Evolutionary conservation across 2,113 vertebrate species (phyloP), one percentile per base, ranked within the genome.

Genomic region (Thalassoma bifasciatum): DNA sequence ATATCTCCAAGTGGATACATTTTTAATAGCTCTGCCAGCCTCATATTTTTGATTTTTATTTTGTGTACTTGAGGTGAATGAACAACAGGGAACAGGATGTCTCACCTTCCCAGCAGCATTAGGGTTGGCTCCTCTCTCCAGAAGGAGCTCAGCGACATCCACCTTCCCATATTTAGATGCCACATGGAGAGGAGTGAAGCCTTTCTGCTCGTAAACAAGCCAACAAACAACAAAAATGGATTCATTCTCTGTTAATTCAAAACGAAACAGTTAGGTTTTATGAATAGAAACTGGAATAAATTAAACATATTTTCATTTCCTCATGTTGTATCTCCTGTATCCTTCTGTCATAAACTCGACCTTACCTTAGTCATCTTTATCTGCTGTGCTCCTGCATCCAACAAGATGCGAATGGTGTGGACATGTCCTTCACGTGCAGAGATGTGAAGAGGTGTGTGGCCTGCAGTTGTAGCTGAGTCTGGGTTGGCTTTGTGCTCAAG

Each of bases 121-220:
- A 1, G 96, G 95, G 17, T 97, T 96, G 1, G 96, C 96, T 0
- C 95, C 94, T n/a, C 54, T 92, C 8, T 95, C 95, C 75, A 99
- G 86, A 61, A 99, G 94, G 76, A 97, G 71, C 75, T 99, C 95
- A 0, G 96, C 96, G 38, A 98, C 95, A 8, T 95, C 93, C 16
- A 95, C 94, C 77, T 98, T 99, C 61, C 97, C 97, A 0, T 99
- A 98, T 90, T 99, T 99, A 67, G 96, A 97, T 5, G 98, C 96
- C 85, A 98, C 95, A 3, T 99, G 98, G 62, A 99, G 97, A 60
- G 98, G 96, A 83, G 97, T 99, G 91, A 99, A 99, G 90, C 98
- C 98, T 96, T 99, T 99, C 98, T 99, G 94, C 94, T 95, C 90
- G 92, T 86, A 67, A 23, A 81, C 12, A 77, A 53, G 73, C 70